Base-by-base conservation (phyloP, 35 echinoderm and acorn worm species). In the Lytechinus variegatus region DNA sequence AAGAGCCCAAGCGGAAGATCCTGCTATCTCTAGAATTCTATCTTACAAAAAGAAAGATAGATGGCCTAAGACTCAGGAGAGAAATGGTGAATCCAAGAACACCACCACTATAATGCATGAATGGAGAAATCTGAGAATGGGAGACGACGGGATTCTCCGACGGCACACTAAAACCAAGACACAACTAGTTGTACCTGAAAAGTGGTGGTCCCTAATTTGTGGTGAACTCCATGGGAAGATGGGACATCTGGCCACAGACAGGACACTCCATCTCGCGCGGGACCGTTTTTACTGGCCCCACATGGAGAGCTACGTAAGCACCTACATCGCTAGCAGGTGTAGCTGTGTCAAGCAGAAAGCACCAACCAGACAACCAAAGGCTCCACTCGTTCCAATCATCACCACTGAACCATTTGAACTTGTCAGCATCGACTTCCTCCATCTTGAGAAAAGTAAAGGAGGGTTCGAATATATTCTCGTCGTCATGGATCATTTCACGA, bases 401-500 rank as follows among this genome's bases (percentile, higher is more conserved):
- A 95, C 95, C 33, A 97, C 89, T 5, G 21, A 94, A 54, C 94
- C 97, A 56, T 97, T 97, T 27, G 89, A 98, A 72, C 10, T 98
- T 28, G 72, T 98, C 11, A 95, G 89, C 19, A 98, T 98, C 10
- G 96, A 98, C 79, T 98, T 92, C 88, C 28, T 98, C 13, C 95
- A 97, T 28, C 61, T 98, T 27, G 96, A 98, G 87, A 56, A 58
- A 6, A 94, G 96, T 53, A 94, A 95, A 55, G 96, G 97, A 58
- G 96, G 96, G 5, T 96, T 72, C n/a, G 92, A 97, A 61, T 97
- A 98, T 61, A 97, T 98, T 44, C 54, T 97, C 6, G 97, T 98
- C 16, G 88, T 97, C 2, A 87, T 96, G 4, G 97, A 98, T 53
- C 97, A 98, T 55, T 97, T 96, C 29, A 98, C 95, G 1, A 56